Percentiles rank a stretch among this genome's conserved stretches.
phyloP scores from a whole-genome alignment of 1,140 invertebrate species.

The Trichogramma pretiosum region DNA sequence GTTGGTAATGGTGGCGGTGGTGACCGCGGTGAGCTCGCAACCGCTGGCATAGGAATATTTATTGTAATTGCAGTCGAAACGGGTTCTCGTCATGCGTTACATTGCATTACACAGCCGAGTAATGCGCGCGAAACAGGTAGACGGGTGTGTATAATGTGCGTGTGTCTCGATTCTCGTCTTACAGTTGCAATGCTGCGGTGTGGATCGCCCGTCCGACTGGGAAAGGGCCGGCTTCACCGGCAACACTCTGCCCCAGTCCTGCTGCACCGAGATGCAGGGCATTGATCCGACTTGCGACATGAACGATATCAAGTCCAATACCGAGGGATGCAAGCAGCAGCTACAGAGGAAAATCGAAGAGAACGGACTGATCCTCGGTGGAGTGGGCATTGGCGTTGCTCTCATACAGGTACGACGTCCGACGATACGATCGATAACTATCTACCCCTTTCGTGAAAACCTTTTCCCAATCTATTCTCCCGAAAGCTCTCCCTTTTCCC shows the following conservation, averaged over 20 bases:
- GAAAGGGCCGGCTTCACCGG: conserved; percentile 42
- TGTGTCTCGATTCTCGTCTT: conserved; percentile 21
- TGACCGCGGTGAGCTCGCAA: no score
- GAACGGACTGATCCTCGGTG: conserved; percentile 63
- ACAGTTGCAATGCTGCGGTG: conserved; percentile 73
- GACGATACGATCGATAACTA: no score
- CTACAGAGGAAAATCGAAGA: conserved; percentile 55
- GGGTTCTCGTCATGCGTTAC: no score
- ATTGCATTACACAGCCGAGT: no score
- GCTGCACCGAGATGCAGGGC: conserved; percentile 52
- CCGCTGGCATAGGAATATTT: no score
- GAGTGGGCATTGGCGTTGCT: conserved; percentile 69
- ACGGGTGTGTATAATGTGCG: no score
- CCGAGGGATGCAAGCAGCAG: conserved; percentile 57
- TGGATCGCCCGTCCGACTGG: conserved; percentile 63
- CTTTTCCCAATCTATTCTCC: no score
- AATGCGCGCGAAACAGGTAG: no score
- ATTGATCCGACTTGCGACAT: conserved; percentile 48
- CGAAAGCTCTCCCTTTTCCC: not conserved
- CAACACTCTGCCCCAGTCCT: conserved; percentile 55
- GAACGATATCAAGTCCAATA: conserved; percentile 37
- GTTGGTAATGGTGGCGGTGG: not conserved
- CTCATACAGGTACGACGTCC: conserved; percentile 66
- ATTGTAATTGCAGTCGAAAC: no score
- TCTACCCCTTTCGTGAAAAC: no score